phyloP scores from a whole-genome alignment of 2,888 invertebrate species.

The Omphaloscelis lunosa region DNA sequence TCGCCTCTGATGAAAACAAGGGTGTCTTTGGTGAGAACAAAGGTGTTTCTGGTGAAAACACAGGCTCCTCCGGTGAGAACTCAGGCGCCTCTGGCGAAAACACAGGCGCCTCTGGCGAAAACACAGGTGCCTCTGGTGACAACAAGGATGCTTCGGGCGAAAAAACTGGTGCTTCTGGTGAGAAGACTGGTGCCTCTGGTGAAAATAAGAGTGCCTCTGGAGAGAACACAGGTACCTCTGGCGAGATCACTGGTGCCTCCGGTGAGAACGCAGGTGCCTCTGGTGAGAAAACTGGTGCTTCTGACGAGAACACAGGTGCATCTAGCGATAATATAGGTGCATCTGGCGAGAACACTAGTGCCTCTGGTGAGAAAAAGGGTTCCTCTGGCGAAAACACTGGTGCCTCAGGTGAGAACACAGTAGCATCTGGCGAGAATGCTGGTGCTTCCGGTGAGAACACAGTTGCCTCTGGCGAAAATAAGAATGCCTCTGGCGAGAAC shows the following conservation, averaged over 20 bases:
- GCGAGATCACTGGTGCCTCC: neutral
- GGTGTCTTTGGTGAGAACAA: neutral
- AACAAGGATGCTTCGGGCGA: neutral
- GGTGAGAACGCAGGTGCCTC: neutral
- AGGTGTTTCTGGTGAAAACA: neutral
- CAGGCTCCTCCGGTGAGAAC: accelerated
- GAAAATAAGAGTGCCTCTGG: too few species aligned
- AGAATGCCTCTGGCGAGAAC: accelerated
- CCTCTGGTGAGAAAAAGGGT: neutral
- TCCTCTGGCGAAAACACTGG: neutral
- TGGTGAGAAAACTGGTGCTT: neutral
- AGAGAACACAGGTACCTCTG: accelerated
- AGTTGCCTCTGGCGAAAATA: neutral
- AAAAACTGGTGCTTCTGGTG: too few species aligned
- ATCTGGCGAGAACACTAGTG: neutral
- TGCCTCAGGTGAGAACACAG: neutral
- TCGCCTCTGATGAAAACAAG: accelerated
- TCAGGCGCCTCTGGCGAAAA: neutral
- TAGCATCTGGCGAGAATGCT: accelerated
- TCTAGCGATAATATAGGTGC: accelerated
- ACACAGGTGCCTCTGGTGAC: neutral
- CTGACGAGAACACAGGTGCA: neutral
- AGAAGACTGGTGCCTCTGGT: neutral
- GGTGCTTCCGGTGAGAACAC: neutral
- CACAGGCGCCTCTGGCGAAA: neutral